Base-by-base conservation (phyloP, 2,888 invertebrate genomes). In the Stenodera caucasica region DNA sequence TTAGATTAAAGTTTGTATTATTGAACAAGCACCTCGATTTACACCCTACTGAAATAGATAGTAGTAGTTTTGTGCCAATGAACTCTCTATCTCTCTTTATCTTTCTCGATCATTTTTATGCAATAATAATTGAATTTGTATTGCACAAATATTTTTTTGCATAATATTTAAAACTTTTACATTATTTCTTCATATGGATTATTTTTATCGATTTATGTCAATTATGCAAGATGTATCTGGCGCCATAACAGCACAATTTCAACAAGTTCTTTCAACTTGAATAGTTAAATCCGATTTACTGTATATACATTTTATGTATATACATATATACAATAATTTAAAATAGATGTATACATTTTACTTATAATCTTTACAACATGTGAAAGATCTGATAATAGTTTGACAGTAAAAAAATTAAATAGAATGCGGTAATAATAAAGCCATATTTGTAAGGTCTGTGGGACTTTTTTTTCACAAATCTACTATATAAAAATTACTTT, bases 221-320 rank as follows among this genome's bases (percentile, higher is more conserved):
- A 45, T 45, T 45, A 45, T 12, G 12, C 23, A 45, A 23, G 23
- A 45, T n/a, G 1, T 45, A 45, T 45, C 45, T n/a, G 45, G 45
- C 45, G 23, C 45, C 45, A 45, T 23, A 40, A 40, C 21, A 45
- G 21, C 12, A 45, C 45, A 45, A 23, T 45, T 45, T 45, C 45
- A 45, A n/a, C 45, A 45, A 45, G 45, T 45, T n/a, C 45, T 23
- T 45, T 45, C 45, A 45, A 45, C 45, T 45, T 45, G 21, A 45
- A 45, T 45, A 45, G 21, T 23, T 45, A 21, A 45, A 45, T 45
- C n/a, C 23, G 21, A 45, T 45, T 45, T 45, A 45, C 11, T 45
- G 11, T 6, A 37, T 18, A 37, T 9, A 45, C 21, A 6, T 40
- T 18, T 9, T 40, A 40, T 40, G 21, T 18, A 11, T 18, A 21